Evolutionary conservation across 2,888 invertebrate species (phyloP).

Genomic region (Cantharis nigra): DNA sequence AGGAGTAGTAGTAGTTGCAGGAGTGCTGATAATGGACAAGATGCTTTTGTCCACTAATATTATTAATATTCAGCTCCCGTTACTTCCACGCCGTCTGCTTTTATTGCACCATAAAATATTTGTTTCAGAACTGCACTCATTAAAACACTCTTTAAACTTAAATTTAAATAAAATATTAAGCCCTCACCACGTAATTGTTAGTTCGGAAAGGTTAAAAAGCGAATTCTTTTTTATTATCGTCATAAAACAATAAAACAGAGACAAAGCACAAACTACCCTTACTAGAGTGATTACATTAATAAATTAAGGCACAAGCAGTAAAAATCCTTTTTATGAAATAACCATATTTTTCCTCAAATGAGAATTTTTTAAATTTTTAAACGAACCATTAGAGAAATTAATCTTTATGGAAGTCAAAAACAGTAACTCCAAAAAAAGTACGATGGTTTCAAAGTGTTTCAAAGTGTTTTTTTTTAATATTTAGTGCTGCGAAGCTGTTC

Average conservation of each 20-base stretch:
- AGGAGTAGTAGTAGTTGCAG: conserved; percentile 1
- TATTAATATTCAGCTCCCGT: conserved; percentile 15
- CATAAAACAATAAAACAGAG: conserved; percentile 17
- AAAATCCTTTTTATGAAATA: conserved; percentile 16
- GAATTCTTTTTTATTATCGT: conserved; percentile 7
- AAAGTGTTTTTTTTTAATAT: not conserved
- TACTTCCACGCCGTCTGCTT: conserved; percentile 13
- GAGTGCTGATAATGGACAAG: conserved; percentile 16
- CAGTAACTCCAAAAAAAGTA: not conserved
- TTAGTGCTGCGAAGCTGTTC: not conserved
- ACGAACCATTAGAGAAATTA: not conserved
- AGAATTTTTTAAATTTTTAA: not conserved
- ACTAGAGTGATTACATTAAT: conserved; percentile 13
- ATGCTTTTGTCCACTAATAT: conserved; percentile 13
- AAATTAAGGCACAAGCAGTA: conserved; percentile 12
- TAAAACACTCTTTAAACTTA: not conserved
- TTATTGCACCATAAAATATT: conserved; percentile 12
- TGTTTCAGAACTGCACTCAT: conserved; percentile 8
- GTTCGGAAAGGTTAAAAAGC: not conserved
- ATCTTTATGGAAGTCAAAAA: not conserved
- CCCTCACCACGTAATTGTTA: not conserved
- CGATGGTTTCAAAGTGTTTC: not conserved
- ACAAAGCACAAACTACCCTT: not conserved
- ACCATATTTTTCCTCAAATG: not conserved
- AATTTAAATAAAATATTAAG: conserved; percentile 6